Evolutionary conservation across 2,113 vertebrate genomes (phyloP).

Genomic region (Bos javanicus): DNA sequence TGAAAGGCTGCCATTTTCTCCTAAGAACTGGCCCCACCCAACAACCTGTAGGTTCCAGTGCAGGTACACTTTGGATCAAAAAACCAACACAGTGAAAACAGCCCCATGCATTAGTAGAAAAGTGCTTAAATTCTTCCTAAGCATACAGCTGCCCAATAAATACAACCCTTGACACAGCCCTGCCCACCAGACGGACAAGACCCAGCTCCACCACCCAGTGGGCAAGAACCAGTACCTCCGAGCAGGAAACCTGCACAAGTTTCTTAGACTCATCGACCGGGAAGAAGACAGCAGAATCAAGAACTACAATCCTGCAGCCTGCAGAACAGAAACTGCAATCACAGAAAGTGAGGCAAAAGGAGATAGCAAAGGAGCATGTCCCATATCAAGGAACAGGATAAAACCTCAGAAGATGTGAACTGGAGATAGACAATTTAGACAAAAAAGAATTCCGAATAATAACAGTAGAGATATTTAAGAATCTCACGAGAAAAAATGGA

Average conservation of each 20-base stretch:
- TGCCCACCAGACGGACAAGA: background rate
- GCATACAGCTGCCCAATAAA: background rate
- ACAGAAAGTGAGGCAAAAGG: background rate
- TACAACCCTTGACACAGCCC: background rate
- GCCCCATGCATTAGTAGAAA: background rate
- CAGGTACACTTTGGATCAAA: background rate
- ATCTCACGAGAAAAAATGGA: background rate
- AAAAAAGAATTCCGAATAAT: background rate
- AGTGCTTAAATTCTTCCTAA: background rate
- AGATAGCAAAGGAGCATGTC: background rate
- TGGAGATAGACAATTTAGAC: background rate
- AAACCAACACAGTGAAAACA: background rate
- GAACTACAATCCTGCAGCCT: background rate
- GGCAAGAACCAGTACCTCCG: background rate
- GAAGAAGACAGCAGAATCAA: background rate
- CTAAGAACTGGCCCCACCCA: background rate
- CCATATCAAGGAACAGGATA: background rate
- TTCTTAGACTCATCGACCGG: background rate
- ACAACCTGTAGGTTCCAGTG: background rate
- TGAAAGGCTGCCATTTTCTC: background rate
- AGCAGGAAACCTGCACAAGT: background rate
- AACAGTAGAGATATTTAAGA: background rate
- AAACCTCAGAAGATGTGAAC: background rate
- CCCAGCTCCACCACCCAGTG: background rate
- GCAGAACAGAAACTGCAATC: background rate